Evolutionary conservation across 2,113 vertebrate genomes (phyloP), one percentile per base, ranked within the genome.

Genomic region (Eolophus roseicapilla): DNA sequence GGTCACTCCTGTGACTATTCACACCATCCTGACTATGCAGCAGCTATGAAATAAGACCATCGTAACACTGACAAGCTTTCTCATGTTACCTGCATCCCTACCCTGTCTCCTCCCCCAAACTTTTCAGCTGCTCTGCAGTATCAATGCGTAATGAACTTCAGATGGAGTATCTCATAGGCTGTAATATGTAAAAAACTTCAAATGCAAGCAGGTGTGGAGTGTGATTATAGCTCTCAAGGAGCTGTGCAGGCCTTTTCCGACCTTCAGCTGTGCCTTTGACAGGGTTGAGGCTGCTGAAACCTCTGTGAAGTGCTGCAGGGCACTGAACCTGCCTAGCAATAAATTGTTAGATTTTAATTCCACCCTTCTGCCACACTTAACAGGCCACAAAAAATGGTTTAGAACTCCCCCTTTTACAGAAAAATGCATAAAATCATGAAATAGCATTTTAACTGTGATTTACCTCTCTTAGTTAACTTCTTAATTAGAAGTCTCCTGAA

Each of bases 201-300:
- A 18, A 12, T 16, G 43, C 17, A 47, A 31, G 39, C 62, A 10
- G 13, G 35, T 5, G 19, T n/a, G 49, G 44, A 41, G 29, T 31
- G 63, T 8, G 20, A 43, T 31, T 55, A 24, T 15, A 17, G 24
- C 50, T 60, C 57, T 60, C 0, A 7, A 29, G 59, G 28, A 33
- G 37, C 13, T 0, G 0, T n/a, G 37, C 12, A 47, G 28, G 17
- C 18, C 15, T 35, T 29, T 44, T 19, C 25, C 4, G 19, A 23
- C 71, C 41, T 76, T 67, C 50, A 60, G n/a, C 15, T 3, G 1
- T 55, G 33, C 17, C 17, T 67, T 16, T 44, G 27, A 14, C 0
- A 2, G 46, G 13, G 28, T 1, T 49, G 50, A 75, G 39, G n/a
- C 82, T 53, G 20, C 67, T 43, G 33, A 83, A 57, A 27, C 20